These are phyloP conservation scores for Crambe crambe DNA, from an alignment of 37 sponge, comb jelly and placozoan genomes.

Conservation along the genomic window DNA sequence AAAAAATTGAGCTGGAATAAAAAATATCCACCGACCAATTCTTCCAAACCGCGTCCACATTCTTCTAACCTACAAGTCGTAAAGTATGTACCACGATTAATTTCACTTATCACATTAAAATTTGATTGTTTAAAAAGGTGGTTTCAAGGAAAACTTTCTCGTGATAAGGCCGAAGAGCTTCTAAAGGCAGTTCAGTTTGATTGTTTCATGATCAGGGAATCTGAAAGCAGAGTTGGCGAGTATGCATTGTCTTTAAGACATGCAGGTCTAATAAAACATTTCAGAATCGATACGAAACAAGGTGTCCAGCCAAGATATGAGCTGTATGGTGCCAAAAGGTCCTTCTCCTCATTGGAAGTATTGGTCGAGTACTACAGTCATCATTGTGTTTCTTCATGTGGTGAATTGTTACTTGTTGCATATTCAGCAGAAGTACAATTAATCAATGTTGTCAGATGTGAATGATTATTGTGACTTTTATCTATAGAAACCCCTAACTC, in stretches of 20 bases:
- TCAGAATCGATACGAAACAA: constrained; percentile 28
- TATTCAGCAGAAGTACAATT: constrained; percentile 18
- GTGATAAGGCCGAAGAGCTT: constrained; percentile 20
- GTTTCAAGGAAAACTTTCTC: constrained; percentile 32
- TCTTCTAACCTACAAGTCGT: not conserved
- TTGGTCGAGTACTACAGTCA: constrained; percentile 45
- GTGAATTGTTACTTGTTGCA: constrained; percentile 23
- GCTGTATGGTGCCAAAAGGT: constrained; percentile 24
- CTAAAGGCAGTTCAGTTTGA: constrained; percentile 5
- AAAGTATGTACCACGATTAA: too few species aligned
- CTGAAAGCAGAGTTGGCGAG: constrained; percentile 16
- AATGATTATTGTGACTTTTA: not conserved
- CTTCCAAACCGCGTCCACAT: not conserved
- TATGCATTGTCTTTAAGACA: constrained; percentile 33
- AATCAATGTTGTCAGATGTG: not conserved
- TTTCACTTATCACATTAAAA: too few species aligned
- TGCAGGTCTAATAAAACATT: constrained; percentile 35
- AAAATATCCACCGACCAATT: not conserved
- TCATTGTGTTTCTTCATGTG: constrained; percentile 27
- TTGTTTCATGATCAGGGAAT: constrained; percentile 33
- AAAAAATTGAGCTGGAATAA: constrained; percentile 7
- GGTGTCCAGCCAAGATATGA: constrained; percentile 6
- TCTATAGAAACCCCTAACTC: constrained; percentile 12
- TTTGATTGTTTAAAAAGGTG: constrained; percentile 13
- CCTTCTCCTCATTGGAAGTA: constrained; percentile 19